Base-by-base conservation (phyloP, 2,113 vertebrate species). In the Gallinago jamesoni region DNA sequence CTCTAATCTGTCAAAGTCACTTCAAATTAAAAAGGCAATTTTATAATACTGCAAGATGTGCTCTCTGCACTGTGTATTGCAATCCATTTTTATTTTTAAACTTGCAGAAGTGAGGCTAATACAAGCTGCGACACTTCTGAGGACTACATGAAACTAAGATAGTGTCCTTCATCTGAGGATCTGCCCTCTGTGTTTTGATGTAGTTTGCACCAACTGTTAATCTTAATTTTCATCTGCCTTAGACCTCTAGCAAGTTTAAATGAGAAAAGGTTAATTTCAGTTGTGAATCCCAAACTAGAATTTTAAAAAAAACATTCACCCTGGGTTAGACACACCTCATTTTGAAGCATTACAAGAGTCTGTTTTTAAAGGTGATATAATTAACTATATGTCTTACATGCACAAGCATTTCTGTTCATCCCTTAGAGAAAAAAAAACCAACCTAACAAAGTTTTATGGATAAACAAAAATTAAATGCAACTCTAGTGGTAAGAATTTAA, bases 21-120 rank as follows among this genome's bases (percentile, higher is more conserved):
- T 89, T 93, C 14, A 81, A 72, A 92, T 72, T 72, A 92, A 90
- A 92, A 78, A 8, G 18, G 21, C 67, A 62, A 16, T 94, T 93
- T 89, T 37, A 25, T 41, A 74, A 14, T 48, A 56, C 23, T 87
- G 64, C 76, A 74, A 77, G 30, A 6, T 17, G 43, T 76, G 55
- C 23, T 52, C 17, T 89, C 48, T 84, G 75, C 67, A 80, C 19
- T 35, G 62, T 79, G 23, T 74, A 86, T 56, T 84, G 41, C 70
- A 68, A 57, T 84, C 30, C 14, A 30, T 66, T 92, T 92, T 84
- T 83, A 77, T 80, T 89, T 87, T 94, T 82, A 73, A 94, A 91
- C 63, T 82, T 91, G 70, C 20, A 91, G 57, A 95, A 76, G 45
- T 33, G 43, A 87, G 87, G 39, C 63, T 64, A 63, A 72, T 33